phyloP scores from a whole-genome alignment of 2,113 vertebrate genomes.

The Verasper variegatus region DNA sequence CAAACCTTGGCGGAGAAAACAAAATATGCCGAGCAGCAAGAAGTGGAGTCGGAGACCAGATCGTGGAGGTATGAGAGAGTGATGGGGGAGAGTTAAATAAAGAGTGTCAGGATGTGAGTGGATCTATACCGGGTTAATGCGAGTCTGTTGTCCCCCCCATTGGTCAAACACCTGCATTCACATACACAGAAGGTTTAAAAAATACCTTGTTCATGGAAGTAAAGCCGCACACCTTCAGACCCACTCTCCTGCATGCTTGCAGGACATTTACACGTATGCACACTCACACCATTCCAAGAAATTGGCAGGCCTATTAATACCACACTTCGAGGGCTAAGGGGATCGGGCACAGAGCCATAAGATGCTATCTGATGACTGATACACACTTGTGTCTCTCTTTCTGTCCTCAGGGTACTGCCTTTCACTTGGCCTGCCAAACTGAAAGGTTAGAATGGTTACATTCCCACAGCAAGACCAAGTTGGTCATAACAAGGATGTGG shows the following conservation, averaged over 20 bases:
- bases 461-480: slow-evolving; percentile 53
- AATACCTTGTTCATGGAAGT: slow-evolving; percentile 41
- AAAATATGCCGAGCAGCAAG: not conserved
- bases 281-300: slow-evolving; percentile 79
- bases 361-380: slow-evolving; percentile 78
- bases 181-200: slow-evolving; percentile 24
- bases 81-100: not conserved
- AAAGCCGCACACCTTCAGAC: slow-evolving; percentile 27
- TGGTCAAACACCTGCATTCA: slow-evolving; percentile 26
- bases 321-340: slow-evolving; percentile 73
- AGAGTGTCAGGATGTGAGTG: slow-evolving; percentile 14
- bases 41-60: slow-evolving; percentile 4
- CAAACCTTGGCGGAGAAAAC: too few relatives aligned
- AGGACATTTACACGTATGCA: slow-evolving; percentile 62
- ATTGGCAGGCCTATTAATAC: slow-evolving; percentile 79
- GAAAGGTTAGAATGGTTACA: slow-evolving; percentile 67
- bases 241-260: not conserved
- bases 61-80: not conserved
- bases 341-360: slow-evolving; percentile 70
- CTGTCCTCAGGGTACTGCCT: slow-evolving; percentile 69
- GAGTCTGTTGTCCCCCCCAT: slow-evolving; percentile 22
- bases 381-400: slow-evolving; percentile 74
- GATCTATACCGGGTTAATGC: slow-evolving; percentile 41
- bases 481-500: slow-evolving; percentile 37
- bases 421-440: slow-evolving; percentile 67